Evolutionary conservation across 2,113 vertebrate genomes (phyloP), one percentile per base, ranked within the genome.

Genomic region (Hypocryptadius cinnamomeus): DNA sequence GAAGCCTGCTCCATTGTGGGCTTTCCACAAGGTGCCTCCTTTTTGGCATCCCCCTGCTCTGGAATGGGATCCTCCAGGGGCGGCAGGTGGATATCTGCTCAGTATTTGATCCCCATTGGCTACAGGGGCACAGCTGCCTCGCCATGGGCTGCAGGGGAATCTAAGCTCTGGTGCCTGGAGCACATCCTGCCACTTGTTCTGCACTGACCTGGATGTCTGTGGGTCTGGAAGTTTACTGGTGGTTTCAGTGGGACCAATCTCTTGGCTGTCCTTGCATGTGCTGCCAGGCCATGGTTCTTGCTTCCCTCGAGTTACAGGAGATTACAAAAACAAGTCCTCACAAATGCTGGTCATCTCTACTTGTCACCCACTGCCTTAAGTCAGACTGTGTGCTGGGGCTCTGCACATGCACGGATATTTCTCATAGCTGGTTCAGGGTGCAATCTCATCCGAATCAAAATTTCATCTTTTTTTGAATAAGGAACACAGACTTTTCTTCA

Each of bases 61-160:
- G 5, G 9, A 1, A 1, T 19, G n/a, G 14, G 30, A 1, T 9
- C 16, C 30, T 60, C 15, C 39, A 40, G 6, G 48, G 7, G 17
- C n/a, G 59, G 15, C 51, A 47, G 25, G 18, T 16, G 14, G 22
- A 37, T 60, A 25, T 60, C 12, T 73, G 5, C 13, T 54, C 18
- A 2, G 0, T 7, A 6, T 0, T 53, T 19, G 6, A 7, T 12
- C 7, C 6, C 21, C 8, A 1, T 7, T 21, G 1, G 30, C 39
- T 66, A 22, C 48, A 57, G 42, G 18, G 35, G 15, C 12, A 23
- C 47, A 63, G 35, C 30, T 61, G n/a, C 40, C 17, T 69, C 48
- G 19, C 63, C 61, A 40, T 9, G 28, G 47, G 13, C 56, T 77
- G 65, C 28, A 40, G 28, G 22, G n/a, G 22, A 28, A 31, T 7